Evolutionary conservation across 2,113 vertebrate species (phyloP), one percentile per base, ranked within the genome.

Genomic region (Xiphophorus couchianus): DNA sequence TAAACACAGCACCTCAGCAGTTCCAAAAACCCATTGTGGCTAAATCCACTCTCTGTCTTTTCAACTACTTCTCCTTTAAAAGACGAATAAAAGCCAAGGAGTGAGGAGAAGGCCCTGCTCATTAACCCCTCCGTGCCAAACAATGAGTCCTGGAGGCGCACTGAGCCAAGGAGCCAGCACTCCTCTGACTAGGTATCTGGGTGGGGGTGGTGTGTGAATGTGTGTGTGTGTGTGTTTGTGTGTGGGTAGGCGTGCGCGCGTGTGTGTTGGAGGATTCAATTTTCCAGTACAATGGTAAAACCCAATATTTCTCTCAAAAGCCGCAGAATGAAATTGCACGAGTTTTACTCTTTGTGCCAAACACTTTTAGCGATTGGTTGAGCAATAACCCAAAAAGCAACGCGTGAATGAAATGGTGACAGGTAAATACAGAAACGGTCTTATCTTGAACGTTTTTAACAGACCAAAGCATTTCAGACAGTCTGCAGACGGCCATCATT

Each of bases 81-180:
- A 93, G 93, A 96, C 95, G 94, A 96, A 94, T 88, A 42, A 93
- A 93, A 96, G 96, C 95, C 94, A 95, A 95, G 93, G 94, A 92
- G 71, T 48, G 69, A 67, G 44, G 86, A 85, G 96, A 95, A 96
- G 95, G 95, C 96, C 94, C 95, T 96, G 95, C 96, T 98, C 96
- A 97, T 98, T 99, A 98, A 98, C 96, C 96, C 95, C 95, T 95
- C 96, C 95, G 95, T 95, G 94, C 95, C 95, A 95, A 90, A 95
- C 95, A 96, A 96, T 95, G 94, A 94, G 94, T 95, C 94, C 96
- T 94, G 79, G 92, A 95, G 95, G 65, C 95, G 95, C 95, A 95
- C 97, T 97, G 96, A 97, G 96, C 95, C 95, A 95, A 66, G 96
- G 95, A 95, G 95, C 95, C 95, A 93, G 94, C 93, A 95, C 93